Percentiles rank a stretch among this genome's conserved stretches.
These are phyloP conservation scores for Naso thynnoides DNA, from an alignment of 2,797 vertebrate genomes.

Conservation along the genomic window DNA sequence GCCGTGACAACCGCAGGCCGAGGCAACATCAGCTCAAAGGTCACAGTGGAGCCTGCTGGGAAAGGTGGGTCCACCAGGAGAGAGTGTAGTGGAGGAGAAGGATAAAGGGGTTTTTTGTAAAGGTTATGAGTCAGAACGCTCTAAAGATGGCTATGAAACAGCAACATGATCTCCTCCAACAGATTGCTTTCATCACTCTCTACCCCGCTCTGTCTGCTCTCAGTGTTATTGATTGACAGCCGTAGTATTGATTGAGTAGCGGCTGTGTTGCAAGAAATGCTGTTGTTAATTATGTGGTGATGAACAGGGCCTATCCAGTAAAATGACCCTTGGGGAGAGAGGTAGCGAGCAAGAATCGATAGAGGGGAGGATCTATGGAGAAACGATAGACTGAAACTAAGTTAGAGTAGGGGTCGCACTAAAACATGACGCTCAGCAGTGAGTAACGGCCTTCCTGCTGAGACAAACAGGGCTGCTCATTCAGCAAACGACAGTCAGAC, in stretches of 20 bases:
- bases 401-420: slow-evolving; percentile 47
- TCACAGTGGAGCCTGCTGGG: slow-evolving; percentile 95
- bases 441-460: slow-evolving; percentile 51
- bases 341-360: slow-evolving; percentile 73
- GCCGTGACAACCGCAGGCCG: slow-evolving; percentile 96
- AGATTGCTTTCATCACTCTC: slow-evolving; percentile 49
- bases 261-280: slow-evolving; percentile 74
- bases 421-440: slow-evolving; percentile 43
- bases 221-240: slow-evolving; percentile 81
- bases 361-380: slow-evolving; percentile 75
- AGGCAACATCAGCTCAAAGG: slow-evolving; percentile 97
- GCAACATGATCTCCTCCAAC: slow-evolving; percentile 40
- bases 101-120: slow-evolving; percentile 59
- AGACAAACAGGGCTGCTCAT: slow-evolving; percentile 36
- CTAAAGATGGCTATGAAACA: slow-evolving; percentile 51
- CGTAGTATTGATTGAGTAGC: slow-evolving; percentile 76
- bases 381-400: slow-evolving; percentile 71
- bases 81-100: slow-evolving; percentile 45
- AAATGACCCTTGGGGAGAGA: slow-evolving; percentile 80
- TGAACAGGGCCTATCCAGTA: slow-evolving; percentile 83
- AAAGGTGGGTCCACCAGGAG: slow-evolving; percentile 87
- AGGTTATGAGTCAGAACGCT: slow-evolving; percentile 65
- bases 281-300: slow-evolving; percentile 87
- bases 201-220: slow-evolving; percentile 23
- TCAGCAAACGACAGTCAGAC: slow-evolving; percentile 44